Conservation (phyloP, 2,113 vertebrate species). For the Hystrix brachyura region DNA sequence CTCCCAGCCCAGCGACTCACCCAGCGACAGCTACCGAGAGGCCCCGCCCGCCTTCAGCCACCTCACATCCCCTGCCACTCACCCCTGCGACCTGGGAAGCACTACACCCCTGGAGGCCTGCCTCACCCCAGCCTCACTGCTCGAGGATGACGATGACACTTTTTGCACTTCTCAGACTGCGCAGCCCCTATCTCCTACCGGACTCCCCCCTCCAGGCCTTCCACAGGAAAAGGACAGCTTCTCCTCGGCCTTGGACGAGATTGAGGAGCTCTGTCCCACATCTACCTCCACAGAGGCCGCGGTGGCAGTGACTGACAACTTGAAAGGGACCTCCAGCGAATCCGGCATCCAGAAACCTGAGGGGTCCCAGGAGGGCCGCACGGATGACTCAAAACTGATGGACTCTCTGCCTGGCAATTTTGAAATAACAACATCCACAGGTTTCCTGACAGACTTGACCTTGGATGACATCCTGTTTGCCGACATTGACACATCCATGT, state of each 20-base stretch:
- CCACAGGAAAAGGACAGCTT: conserved; percentile 91
- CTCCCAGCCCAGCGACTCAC: conserved; percentile 91
- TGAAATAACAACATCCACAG: conserved; percentile 94
- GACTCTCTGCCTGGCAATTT: conserved; percentile 92
- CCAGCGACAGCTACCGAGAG: conserved; percentile 94
- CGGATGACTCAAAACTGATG: conserved; percentile 92
- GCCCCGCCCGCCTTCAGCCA: conserved; percentile 92
- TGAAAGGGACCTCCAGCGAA: conserved; percentile 88
- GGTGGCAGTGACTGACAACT: conserved; percentile 75
- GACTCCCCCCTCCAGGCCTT: conserved; percentile 87
- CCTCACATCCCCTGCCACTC: conserved; percentile 83
- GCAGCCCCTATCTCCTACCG: conserved; percentile 85
- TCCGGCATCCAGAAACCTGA: conserved; percentile 88
- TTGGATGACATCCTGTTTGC: conserved; percentile 99
- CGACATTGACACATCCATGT: conserved; percentile 99
- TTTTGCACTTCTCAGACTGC: conserved; percentile 92
- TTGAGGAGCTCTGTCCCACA: conserved; percentile 95
- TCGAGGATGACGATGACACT: conserved; percentile 95
- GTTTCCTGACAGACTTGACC: conserved; percentile 98
- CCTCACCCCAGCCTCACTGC: conserved; percentile 97
- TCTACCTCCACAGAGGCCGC: conserved; percentile 93
- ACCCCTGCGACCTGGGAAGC: conserved; percentile 86
- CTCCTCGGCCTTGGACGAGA: conserved; percentile 94
- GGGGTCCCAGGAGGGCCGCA: conserved; percentile 88
- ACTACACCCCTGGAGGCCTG: conserved; percentile 92